These are phyloP conservation scores for Burhinus oedicnemus DNA, from an alignment of 2,113 vertebrate genomes.

Conservation along the genomic window DNA sequence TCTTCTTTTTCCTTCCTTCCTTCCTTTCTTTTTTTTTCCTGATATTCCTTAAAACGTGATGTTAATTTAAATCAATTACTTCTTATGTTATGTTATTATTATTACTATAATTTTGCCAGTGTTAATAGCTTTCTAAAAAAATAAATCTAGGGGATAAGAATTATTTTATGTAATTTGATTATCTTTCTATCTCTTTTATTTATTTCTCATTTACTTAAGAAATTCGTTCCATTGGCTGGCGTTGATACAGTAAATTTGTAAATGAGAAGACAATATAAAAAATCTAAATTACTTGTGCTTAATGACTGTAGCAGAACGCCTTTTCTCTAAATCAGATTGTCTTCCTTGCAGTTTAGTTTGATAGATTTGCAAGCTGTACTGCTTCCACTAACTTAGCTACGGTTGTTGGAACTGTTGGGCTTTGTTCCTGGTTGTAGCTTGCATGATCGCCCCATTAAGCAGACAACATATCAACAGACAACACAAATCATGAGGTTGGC, in stretches of 20 bases:
- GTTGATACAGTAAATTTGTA: conserved; percentile 88
- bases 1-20: rapidly evolving
- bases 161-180: conserved; percentile 89
- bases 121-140: conserved; percentile 80
- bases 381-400: conserved; percentile 81
- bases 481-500: conserved; percentile 86
- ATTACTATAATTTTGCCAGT: conserved; percentile 76
- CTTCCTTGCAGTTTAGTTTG: conserved; percentile 88
- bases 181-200: conserved; percentile 88
- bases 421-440: conserved; percentile 96
- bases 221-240: conserved; percentile 91
- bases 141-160: conserved; percentile 76
- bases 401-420: conserved; percentile 85
- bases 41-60: conserved; percentile 73
- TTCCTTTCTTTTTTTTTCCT: not conserved
- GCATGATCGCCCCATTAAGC: conserved; percentile 98
- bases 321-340: conserved; percentile 94
- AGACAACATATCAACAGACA: conserved; percentile 91
- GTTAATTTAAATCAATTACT: conserved; percentile 84
- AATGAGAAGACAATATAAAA: conserved; percentile 87
- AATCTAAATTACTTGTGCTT: conserved; percentile 90
- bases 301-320: conserved; percentile 90
- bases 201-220: conserved; percentile 92
- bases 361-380: conserved; percentile 84
- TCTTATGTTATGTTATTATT: conserved; percentile 76